A percentile compares a stretch with the other conserved stretches of the same genome.
Conservation (phyloP, 2,888 invertebrate genomes). For the Spisula solida region DNA sequence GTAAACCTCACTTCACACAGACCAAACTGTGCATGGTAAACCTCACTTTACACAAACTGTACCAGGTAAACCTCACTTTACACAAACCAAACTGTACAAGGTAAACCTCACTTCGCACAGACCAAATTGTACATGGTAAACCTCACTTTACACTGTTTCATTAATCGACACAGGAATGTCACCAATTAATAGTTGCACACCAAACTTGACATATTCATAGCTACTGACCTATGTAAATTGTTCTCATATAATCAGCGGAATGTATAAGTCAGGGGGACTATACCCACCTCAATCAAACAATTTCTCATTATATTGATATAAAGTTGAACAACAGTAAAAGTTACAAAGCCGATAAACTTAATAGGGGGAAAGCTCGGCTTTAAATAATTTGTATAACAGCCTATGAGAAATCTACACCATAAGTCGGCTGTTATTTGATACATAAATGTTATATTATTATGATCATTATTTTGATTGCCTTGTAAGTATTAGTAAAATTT, state of each 20-base stretch:
- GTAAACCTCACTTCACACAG: too few relatives aligned
- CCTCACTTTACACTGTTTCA: constrained; percentile 5
- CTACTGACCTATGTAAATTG: constrained; percentile 53
- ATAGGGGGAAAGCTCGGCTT: not conserved
- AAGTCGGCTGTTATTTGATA: too few relatives aligned
- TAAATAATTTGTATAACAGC: not conserved
- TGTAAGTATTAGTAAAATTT: not conserved
- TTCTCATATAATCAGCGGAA: constrained; percentile 33
- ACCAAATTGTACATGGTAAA: not conserved
- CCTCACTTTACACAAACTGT: too few relatives aligned
- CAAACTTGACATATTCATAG: constrained; percentile 42
- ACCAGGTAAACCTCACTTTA: too few relatives aligned
- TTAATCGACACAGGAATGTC: constrained; percentile 47
- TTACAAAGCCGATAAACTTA: not conserved
- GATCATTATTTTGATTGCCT: too few relatives aligned
- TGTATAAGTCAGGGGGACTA: not conserved
- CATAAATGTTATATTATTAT: too few relatives aligned
- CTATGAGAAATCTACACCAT: not conserved
- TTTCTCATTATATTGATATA: constrained; percentile 40
- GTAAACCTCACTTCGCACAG: too few relatives aligned
- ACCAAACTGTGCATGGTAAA: too few relatives aligned
- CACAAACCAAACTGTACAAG: too few relatives aligned
- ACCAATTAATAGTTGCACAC: constrained; percentile 48
- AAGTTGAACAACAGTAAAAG: constrained; percentile 19
- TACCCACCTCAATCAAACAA: constrained; percentile 15